Percentiles rank a stretch among this genome's conserved stretches.
phyloP scores from a whole-genome alignment of 1,140 invertebrate genomes.

The Dufourea novaeangliae region DNA sequence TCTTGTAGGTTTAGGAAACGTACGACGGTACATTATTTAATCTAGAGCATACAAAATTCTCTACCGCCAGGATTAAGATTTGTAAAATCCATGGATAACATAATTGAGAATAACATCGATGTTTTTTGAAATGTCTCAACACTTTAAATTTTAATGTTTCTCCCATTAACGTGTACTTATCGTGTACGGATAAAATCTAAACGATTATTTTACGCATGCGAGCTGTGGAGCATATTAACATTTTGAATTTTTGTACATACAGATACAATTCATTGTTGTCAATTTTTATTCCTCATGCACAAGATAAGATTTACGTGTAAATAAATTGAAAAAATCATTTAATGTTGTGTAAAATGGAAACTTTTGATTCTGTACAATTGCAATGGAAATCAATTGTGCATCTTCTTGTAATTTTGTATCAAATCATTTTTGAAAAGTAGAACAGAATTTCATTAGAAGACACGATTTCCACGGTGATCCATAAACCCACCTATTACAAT shows the following conservation, averaged over 20 bases:
- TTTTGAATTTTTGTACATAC: conserved; percentile 71
- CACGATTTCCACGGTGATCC: conserved; percentile 44
- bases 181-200: conserved; percentile 5
- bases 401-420: not conserved
- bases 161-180: conserved; percentile 19
- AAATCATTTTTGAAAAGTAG: not conserved
- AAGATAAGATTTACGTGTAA: conserved; percentile 74
- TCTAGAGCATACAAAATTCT: conserved; percentile 26
- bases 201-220: not conserved
- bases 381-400: conserved; percentile 33
- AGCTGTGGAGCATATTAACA: conserved; percentile 53
- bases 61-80: conserved; percentile 22
- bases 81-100: conserved; percentile 14
- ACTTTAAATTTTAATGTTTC: conserved; percentile 3
- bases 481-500: conserved; percentile 23
- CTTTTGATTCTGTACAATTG: conserved; percentile 33
- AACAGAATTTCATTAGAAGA: not conserved
- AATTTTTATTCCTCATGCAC: conserved; percentile 72
- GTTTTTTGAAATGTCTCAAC: not conserved
- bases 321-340: conserved; percentile 66
- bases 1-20: conserved; percentile 49
- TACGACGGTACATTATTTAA: conserved; percentile 40
- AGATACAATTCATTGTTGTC: conserved; percentile 68
- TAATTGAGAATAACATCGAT: conserved; percentile 8
- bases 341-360: conserved; percentile 22